phyloP scores from a whole-genome alignment of 2,888 invertebrate genomes.

The Elaeidobius kamerunicus region DNA sequence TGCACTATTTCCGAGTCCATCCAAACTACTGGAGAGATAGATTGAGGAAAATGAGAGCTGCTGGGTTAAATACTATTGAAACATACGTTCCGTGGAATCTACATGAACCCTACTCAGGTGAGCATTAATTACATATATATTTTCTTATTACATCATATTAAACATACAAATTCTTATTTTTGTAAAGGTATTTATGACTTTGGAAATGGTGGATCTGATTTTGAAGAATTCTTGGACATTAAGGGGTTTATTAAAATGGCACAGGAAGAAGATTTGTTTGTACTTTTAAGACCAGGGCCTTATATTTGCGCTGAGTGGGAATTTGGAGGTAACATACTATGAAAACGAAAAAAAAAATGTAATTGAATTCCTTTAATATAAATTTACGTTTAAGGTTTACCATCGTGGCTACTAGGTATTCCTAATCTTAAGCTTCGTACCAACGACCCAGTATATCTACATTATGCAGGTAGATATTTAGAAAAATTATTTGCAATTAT shows the following conservation, averaged over 20 bases:
- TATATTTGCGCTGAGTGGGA: too few relatives aligned
- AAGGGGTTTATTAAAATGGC: conserved; percentile 69
- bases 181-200: conserved; percentile 50
- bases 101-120: too few relatives aligned
- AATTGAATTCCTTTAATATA: too few relatives aligned
- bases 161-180: neutral
- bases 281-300: too few relatives aligned
- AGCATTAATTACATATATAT: too few relatives aligned
- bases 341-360: neutral
- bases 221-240: conserved; percentile 53
- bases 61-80: conserved; percentile 78
- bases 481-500: conserved; percentile 51
- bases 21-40: conserved; percentile 76
- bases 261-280: conserved; percentile 70
- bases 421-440: conserved; percentile 48
- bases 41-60: too few relatives aligned
- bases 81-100: conserved; percentile 86
- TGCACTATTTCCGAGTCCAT: conserved; percentile 85
- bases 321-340: neutral
- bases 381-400: conserved; percentile 37
- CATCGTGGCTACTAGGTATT: conserved; percentile 45
- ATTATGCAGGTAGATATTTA: conserved; percentile 52
- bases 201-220: conserved; percentile 52
- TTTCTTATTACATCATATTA: neutral
- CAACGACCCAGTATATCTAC: conserved; percentile 43